phyloP scores from a whole-genome alignment of 92 coral and sea anemone species.

The Muricea muricata region DNA sequence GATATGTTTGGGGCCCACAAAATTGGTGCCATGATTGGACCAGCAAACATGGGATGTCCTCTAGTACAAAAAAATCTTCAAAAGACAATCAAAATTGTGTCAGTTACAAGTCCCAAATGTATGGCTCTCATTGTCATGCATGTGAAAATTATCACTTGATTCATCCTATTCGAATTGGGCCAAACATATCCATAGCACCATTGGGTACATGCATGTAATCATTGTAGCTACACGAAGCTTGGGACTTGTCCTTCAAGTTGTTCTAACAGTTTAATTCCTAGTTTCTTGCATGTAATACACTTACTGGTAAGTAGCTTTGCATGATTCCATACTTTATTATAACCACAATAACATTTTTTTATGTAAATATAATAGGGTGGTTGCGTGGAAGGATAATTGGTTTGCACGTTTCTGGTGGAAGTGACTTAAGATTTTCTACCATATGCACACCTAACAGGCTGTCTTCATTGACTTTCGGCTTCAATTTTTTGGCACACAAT shows the following conservation, averaged over 20 bases:
- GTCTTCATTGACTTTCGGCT: background rate
- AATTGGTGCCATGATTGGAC: conserved; percentile 67
- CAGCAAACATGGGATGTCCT: conserved; percentile 65
- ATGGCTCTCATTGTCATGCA: conserved; percentile 66
- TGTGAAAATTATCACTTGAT: conserved; percentile 45
- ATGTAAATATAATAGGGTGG: conserved; percentile 30
- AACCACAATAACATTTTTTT: conserved; percentile 41
- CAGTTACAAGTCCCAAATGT: conserved; percentile 70
- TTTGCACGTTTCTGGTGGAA: conserved; percentile 49
- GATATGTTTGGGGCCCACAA: conserved; percentile 57
- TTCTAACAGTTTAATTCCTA: conserved; percentile 62
- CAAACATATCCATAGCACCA: conserved; percentile 77
- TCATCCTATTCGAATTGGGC: conserved; percentile 70
- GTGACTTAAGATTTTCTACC: conserved; percentile 14
- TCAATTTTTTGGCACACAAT: background rate
- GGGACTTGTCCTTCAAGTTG: conserved; percentile 75
- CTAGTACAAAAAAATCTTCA: conserved; percentile 54
- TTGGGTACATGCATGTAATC: background rate
- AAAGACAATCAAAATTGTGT: conserved; percentile 70
- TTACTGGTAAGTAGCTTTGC: conserved; percentile 52
- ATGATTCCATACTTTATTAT: conserved; percentile 56
- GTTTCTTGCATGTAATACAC: conserved; percentile 65
- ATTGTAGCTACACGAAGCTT: conserved; percentile 56
- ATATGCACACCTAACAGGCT: background rate
- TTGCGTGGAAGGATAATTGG: conserved; percentile 51